phyloP scores from a whole-genome alignment of 92 coral and sea anemone species.

The Nematostella vectensis region DNA sequence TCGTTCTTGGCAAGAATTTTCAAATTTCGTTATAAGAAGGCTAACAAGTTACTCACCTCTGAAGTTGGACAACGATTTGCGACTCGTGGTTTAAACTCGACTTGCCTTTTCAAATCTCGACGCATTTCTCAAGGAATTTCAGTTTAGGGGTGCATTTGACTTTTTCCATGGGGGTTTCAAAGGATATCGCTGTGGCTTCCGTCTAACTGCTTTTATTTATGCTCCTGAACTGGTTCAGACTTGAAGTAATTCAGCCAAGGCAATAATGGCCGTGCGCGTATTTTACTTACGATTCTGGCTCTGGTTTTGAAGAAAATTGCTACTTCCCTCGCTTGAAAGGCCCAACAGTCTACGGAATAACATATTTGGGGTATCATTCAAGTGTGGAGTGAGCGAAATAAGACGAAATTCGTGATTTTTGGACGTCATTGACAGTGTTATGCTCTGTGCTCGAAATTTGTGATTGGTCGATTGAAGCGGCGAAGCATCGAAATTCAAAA shows the following conservation, averaged over 20 bases:
- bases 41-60: slow-evolving; percentile 23
- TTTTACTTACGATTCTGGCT: slow-evolving; percentile 65
- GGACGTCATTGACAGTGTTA: slow-evolving; percentile 54
- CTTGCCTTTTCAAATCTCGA: slow-evolving; percentile 45
- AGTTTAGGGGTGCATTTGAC: slow-evolving; percentile 29
- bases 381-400: slow-evolving; percentile 30
- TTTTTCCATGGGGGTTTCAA: slow-evolving; percentile 51
- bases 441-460: slow-evolving; percentile 67
- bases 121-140: slow-evolving; percentile 31
- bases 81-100: slow-evolving; percentile 53
- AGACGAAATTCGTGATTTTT: slow-evolving; percentile 32
- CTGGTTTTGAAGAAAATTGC: slow-evolving; percentile 56
- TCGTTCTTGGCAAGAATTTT: slow-evolving; percentile 8
- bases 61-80: slow-evolving; percentile 23
- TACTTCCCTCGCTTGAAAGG: slow-evolving; percentile 20
- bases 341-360: slow-evolving; percentile 26
- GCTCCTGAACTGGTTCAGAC: slow-evolving; percentile 39
- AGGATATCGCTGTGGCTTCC: slow-evolving; percentile 58
- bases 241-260: slow-evolving; percentile 82
- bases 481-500: slow-evolving; percentile 87
- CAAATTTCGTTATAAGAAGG: slow-evolving; percentile 48
- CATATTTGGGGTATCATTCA: slow-evolving; percentile 30
- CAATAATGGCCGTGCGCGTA: slow-evolving; percentile 79
- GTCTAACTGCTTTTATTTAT: slow-evolving; percentile 76
- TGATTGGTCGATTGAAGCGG: slow-evolving; percentile 75